Base-by-base conservation (phyloP, 2,113 vertebrate genomes). In the Lynx canadensis region DNA sequence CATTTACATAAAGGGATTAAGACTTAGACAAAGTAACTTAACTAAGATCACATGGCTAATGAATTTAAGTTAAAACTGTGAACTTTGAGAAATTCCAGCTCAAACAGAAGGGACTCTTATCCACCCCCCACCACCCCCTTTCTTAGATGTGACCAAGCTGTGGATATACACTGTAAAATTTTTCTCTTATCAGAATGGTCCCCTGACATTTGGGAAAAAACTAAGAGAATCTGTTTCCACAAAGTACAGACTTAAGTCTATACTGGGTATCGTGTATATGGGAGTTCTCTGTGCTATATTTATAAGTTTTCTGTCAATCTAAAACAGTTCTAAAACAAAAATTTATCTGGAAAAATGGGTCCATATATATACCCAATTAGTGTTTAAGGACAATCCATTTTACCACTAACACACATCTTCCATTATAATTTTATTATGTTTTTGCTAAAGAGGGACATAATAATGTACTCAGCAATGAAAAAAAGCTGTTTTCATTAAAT, bases 251-350 rank as follows among this genome's bases (percentile, higher is more conserved):
- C 7, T 74, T 55, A 31, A 74, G 4, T 91, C 68, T 63, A 3
- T 38, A 68, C 5, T 50, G n/a, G 13, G 0, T 81, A 5, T 93
- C 12, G 19, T 5, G 1, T 55, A 48, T 3, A 12, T 23, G 19
- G 0, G 3, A 41, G 68, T 33, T 66, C 4, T 68, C 25, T 92
- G 5, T 45, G 11, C 19, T 19, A 33, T 33, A 38, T 23, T 52
- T 11, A 7, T 36, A 85, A 41, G 1, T 86, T 80, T 81, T 65
- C 29, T 81, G 33, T 74, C 79, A 79, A 73, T 84, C 23, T 79
- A 13, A 80, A 95, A 19, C 6, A 76, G 80, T 78, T 85, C 23
- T 81, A 60, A 82, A 92, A 84, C 74, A 79, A 81, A 97, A 63
- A 14, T 31, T 19, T 63, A 23, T 69, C 31, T 80, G 18, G 65